Conservation (phyloP, 1,140 invertebrate genomes). For the Neotoxoptera formosana region DNA sequence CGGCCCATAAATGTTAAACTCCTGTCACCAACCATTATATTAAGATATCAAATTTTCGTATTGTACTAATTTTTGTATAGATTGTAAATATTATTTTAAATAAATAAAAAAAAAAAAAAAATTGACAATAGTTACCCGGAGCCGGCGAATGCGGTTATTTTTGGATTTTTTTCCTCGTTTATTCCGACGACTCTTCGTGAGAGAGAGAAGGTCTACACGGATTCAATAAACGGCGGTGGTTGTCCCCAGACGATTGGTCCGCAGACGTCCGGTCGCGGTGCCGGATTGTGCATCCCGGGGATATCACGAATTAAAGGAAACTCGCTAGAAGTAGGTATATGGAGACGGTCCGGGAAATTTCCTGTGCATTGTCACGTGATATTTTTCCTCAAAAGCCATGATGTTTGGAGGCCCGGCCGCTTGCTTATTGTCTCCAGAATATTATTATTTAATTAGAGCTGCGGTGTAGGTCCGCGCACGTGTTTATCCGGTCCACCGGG, state of each 20-base stretch:
- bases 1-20: no score
- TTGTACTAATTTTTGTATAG: no score
- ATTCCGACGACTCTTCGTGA: neutral
- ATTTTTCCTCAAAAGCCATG: neutral
- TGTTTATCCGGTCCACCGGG: neutral
- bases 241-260: neutral
- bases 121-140: no score
- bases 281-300: neutral
- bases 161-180: neutral
- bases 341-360: neutral
- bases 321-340: neutral
- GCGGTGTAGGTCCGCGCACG: neutral
- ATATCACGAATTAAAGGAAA: neutral
- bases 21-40: no score
- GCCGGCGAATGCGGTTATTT: neutral
- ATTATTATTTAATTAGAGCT: neutral
- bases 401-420: neutral
- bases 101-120: no score
- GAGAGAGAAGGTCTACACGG: neutral
- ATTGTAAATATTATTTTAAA: no score
- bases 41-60: no score
- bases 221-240: neutral
- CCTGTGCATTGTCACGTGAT: neutral
- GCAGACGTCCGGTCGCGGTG: neutral
- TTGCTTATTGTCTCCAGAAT: neutral